Base-by-base conservation (phyloP, 1,140 invertebrate genomes). In the Temnothorax nylanderi region DNA sequence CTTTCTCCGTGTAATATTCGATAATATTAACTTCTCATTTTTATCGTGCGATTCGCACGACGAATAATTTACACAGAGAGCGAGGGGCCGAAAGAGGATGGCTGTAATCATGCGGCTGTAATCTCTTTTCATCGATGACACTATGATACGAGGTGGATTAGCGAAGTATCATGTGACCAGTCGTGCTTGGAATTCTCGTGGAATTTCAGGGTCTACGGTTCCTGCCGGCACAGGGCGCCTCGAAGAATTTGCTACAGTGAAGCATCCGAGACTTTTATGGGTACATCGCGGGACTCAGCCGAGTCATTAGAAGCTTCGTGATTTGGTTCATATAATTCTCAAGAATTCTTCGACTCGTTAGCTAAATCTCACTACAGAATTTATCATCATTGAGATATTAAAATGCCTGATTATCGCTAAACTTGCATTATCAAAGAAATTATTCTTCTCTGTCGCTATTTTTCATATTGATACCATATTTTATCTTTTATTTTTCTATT, bases 91-190 rank as follows among this genome's bases (percentile, higher is more conserved):
- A 51, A 32, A 49, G 54, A 49, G 6, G 34, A 47, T 5, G 18
- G 10, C 26, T 1, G 21, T 49, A 21, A 84, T 75, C 71, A n/a
- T 32, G 26, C 60, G 67, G 11, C 44, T 54, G 34, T 92, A 92
- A 92, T 92, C 89, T 92, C 87, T 87, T 91, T 90, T 92, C 86
- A 88, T 91, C 88, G 91, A 93, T 89, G 78, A 88, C 87, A 77
- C 90, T 88, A 41, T 32, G 58, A 44, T 26, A 72, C 85, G 37
- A 49, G 67, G 77, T 16, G 71, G 91, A 92, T 92, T 92, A 93
- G 84, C 87, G 64, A 85, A 82, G 85, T 81, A 87, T 90, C 84
- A 87, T 87, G 74, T 90, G 89, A 89, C 88, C 85, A 60, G 69
- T 51, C 78, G 89, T 44, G 67, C 60, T 58, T 76, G 88, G 89